Evolutionary conservation across 1,140 invertebrate species (phyloP).

Genomic region (Idris sp.): DNA sequence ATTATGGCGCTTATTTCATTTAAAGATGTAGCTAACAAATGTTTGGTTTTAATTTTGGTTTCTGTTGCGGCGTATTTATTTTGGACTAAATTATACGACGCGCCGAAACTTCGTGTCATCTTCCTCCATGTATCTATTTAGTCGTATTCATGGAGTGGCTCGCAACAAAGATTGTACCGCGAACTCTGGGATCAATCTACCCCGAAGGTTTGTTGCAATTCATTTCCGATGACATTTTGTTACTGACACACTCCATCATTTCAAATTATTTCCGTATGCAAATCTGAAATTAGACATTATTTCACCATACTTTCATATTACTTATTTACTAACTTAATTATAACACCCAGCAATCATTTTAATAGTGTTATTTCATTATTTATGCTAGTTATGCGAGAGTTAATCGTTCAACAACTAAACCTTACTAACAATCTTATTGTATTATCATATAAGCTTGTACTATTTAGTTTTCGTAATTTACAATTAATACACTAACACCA

Average conservation of each 20-base stretch:
- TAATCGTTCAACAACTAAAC: no score
- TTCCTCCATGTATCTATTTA: slow-evolving; percentile 74
- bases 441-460: no score
- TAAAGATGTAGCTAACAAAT: slow-evolving; percentile 67
- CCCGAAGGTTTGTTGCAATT: slow-evolving; percentile 78
- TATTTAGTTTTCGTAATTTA: background rate
- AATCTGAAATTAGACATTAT: no score
- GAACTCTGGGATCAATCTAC: slow-evolving; percentile 82
- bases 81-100: slow-evolving; percentile 71
- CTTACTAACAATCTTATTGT: no score
- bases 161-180: slow-evolving; percentile 85
- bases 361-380: no score
- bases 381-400: no score
- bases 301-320: no score
- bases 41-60: slow-evolving; percentile 71
- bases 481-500: no score
- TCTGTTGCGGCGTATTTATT: slow-evolving; percentile 72
- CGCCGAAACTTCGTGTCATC: slow-evolving; percentile 64
- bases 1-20: slow-evolving; percentile 32
- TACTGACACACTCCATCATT: slow-evolving; percentile 6
- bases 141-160: slow-evolving; percentile 89
- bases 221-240: slow-evolving; percentile 30
- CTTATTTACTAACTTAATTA: no score
- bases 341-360: no score
- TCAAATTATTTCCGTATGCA: no score